Conservation (phyloP, 2,113 vertebrate genomes). For the mouse (Mus musculus) region DNA sequence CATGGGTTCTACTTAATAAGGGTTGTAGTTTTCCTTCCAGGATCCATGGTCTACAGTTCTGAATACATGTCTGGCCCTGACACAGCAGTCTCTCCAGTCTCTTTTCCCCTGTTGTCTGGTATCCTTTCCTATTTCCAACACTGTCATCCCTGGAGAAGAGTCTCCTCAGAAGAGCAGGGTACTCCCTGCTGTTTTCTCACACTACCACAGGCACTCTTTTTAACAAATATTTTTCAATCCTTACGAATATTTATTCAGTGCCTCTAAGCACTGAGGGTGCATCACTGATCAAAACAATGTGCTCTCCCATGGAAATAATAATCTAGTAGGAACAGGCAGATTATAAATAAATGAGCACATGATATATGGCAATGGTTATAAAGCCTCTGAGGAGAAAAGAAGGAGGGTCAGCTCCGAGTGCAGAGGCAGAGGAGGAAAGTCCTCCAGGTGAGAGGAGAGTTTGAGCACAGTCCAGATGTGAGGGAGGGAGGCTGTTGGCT, state of each 20-base stretch:
- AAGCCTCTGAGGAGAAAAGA: background rate
- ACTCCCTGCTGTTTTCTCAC: background rate
- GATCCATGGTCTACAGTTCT: background rate
- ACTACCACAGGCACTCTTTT: background rate
- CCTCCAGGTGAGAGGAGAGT: background rate
- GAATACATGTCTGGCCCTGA: background rate
- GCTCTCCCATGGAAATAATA: background rate
- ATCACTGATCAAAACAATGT: constrained; percentile 49
- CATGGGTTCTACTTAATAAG: background rate
- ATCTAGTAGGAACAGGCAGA: constrained; percentile 6
- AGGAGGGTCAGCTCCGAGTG: background rate
- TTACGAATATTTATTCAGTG: constrained; percentile 49
- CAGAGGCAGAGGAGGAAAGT: background rate
- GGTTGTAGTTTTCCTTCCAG: background rate
- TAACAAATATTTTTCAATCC: constrained; percentile 22
- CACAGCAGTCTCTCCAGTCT: background rate
- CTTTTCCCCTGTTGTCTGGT: background rate
- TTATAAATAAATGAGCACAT: constrained; percentile 32
- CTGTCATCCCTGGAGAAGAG: constrained; percentile 16
- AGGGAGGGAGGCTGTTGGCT: background rate
- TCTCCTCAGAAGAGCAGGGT: background rate
- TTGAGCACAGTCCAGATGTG: background rate
- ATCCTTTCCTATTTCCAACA: background rate
- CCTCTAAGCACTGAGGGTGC: background rate
- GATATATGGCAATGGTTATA: background rate